Conservation (phyloP, 2,113 vertebrate species). For the Struthio camelus region DNA sequence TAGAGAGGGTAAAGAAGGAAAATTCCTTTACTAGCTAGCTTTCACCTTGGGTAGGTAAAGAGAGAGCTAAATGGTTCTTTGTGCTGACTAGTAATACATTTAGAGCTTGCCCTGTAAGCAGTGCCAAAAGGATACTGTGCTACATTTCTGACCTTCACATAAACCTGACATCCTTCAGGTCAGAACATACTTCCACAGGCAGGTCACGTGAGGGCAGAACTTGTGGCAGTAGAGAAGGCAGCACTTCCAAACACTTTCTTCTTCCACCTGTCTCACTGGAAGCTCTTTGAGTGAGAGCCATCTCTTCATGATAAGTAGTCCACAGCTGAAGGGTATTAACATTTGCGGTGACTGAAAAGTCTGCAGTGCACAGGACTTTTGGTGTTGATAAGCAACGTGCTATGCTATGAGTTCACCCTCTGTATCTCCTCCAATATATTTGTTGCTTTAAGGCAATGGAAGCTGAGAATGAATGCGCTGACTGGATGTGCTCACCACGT, state of each 20-base stretch:
- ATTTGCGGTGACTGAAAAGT: neutral
- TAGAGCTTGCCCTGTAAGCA: neutral
- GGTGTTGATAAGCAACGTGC: neutral
- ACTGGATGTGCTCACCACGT: neutral
- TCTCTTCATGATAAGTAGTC: neutral
- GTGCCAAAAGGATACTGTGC: neutral
- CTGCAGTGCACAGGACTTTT: neutral
- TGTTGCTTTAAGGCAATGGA: neutral
- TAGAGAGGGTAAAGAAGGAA: neutral
- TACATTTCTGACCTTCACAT: neutral
- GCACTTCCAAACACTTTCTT: neutral
- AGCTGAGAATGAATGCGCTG: neutral
- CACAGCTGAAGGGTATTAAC: neutral
- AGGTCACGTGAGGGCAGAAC: neutral
- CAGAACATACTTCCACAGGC: neutral
- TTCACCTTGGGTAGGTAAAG: neutral
- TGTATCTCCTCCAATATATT: neutral
- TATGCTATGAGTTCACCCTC: too few relatives aligned
- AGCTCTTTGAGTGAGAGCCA: neutral
- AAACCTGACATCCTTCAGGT: neutral
- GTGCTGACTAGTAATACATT: too few relatives aligned
- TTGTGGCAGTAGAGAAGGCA: neutral
- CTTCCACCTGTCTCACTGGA: neutral
- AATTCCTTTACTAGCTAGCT: neutral
- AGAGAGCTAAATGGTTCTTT: too few relatives aligned